Conservation (phyloP, 2,888 invertebrate genomes). For the Latrodectus hesperus region DNA sequence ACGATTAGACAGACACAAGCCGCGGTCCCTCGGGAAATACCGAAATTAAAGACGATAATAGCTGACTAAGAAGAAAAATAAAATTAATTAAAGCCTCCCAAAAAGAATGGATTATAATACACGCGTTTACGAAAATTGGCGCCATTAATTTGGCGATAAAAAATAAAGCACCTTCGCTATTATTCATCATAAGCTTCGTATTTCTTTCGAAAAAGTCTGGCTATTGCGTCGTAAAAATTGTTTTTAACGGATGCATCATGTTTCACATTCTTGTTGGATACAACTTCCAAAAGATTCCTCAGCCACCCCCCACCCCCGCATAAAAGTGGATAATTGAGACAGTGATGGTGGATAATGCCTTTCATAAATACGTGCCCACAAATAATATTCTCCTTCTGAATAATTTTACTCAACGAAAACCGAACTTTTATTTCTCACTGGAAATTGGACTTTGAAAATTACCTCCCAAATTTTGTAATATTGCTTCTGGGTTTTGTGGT, state of each 20-base stretch:
- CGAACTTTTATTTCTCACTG: no score
- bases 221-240: neutral
- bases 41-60: slow-evolving; percentile 3
- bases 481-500: no score
- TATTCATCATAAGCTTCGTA: neutral
- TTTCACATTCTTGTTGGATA: neutral
- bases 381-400: no score
- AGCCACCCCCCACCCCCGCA: no score
- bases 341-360: no score
- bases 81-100: neutral
- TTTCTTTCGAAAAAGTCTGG: neutral
- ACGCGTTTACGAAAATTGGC: slow-evolving; percentile 2
- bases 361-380: no score
- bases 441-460: no score
- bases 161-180: slow-evolving; percentile 5
- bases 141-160: slow-evolving; percentile 1
- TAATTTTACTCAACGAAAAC: no score
- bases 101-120: neutral
- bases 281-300: neutral
- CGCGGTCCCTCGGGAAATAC: neutral
- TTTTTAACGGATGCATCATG: slow-evolving; percentile 5
- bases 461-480: no score
- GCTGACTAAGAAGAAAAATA: slow-evolving; percentile 2
- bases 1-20: slow-evolving; percentile 5
- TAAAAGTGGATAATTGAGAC: no score